Evolutionary conservation across 2,797 vertebrate genomes (phyloP), one percentile per base, ranked within the genome.

Genomic region (Pseudotriccus pelzelni): DNA sequence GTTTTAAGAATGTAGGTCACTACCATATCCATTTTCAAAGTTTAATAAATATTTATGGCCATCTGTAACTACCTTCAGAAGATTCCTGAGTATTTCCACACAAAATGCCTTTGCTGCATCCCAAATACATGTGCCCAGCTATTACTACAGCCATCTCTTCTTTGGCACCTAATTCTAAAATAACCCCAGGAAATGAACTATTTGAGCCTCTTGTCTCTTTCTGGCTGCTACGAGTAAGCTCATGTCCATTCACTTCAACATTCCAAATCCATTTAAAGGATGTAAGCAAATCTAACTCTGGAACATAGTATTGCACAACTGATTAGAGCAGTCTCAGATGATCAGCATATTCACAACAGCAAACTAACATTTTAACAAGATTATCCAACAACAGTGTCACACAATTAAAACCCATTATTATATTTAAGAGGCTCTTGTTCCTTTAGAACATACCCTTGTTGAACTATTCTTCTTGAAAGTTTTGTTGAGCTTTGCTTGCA

Each of bases 31-130:
- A 50, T 83, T 89, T 93, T 78, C 47, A 91, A 85, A 89, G 43
- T 93, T 85, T 78, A 87, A 84, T 87, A 96, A 87, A 83, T 91
- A 87, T 90, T 94, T 96, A 81, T 81, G 36, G 39, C 17, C 23
- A 78, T 85, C 58, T 83, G 46, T 72, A 92, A 72, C 60, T 89
- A 72, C 36, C 24, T 85, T 85, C 79, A 75, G 56, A 94, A 80
- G 47, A 75, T 68, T 92, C 30, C 14, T 20, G 2, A 39, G 4
- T 47, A 34, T 94, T 93, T 95, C 58, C 36, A 68, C 24, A 70
- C 18, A 75, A 94, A 78, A 80, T 34, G 36, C 4, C 32, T 92
- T 92, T 81, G 18, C 36, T 68, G 30, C 21, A 47, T 69, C 62
- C 30, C 47, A 69, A 32, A 59, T 36, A 66, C 25, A 0, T 12